These are phyloP conservation scores for Poecile atricapillus DNA, from an alignment of 2,113 vertebrate species.

Conservation along the genomic window DNA sequence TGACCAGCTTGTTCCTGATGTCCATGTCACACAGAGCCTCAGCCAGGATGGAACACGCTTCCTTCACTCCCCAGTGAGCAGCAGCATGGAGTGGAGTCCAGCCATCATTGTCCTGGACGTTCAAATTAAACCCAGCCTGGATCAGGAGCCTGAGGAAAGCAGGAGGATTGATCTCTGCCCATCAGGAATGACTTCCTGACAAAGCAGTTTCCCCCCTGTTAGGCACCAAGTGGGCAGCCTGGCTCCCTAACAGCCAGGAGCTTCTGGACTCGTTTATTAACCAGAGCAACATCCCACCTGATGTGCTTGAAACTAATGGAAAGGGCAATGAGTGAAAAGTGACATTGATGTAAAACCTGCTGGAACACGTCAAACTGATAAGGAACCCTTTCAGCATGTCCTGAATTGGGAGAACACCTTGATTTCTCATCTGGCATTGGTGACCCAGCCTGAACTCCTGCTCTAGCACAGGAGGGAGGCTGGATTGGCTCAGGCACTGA, in stretches of 20 bases:
- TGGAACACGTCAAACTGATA: not conserved
- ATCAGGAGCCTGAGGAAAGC: slow-evolving; percentile 81
- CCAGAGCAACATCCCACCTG: not conserved
- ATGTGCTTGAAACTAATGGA: not conserved
- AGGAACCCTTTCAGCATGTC: not conserved
- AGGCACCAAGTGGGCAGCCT: not conserved
- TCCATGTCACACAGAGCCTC: slow-evolving; percentile 94
- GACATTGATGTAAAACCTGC: not conserved
- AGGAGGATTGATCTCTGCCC: not conserved
- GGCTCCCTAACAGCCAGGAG: not conserved
- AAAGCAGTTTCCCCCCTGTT: not conserved
- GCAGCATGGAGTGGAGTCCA: slow-evolving; percentile 95
- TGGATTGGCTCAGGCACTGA: not conserved
- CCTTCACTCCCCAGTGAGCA: slow-evolving; percentile 91
- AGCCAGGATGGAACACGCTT: slow-evolving; percentile 87
- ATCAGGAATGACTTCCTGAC: not conserved
- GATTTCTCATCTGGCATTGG: not conserved
- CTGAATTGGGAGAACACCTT: not conserved
- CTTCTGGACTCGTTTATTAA: not conserved
- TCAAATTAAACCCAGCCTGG: slow-evolving; percentile 88
- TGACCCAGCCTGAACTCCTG: not conserved
- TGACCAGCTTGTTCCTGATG: slow-evolving; percentile 87
- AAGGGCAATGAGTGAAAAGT: not conserved
- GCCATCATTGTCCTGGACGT: slow-evolving; percentile 85
- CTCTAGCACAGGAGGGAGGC: not conserved